These are phyloP conservation scores for Glyptemys insculpta DNA, from an alignment of 2,797 vertebrate genomes.

Conservation along the genomic window DNA sequence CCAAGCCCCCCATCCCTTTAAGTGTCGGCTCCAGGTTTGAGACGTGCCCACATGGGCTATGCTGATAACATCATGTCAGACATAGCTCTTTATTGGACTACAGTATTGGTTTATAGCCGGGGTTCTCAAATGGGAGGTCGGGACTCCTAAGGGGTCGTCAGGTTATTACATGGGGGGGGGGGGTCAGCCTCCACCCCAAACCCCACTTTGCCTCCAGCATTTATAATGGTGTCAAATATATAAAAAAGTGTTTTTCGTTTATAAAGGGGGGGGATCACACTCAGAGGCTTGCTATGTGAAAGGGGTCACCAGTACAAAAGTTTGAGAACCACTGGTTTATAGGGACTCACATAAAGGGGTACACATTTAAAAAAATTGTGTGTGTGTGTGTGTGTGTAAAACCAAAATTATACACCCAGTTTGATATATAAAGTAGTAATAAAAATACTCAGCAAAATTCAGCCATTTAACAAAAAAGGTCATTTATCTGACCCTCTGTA, in stretches of 20 bases:
- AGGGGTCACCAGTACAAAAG: too few relatives aligned
- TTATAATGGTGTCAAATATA: too few relatives aligned
- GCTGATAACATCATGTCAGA: neutral
- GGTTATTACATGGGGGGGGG: too few relatives aligned
- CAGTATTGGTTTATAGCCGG: neutral
- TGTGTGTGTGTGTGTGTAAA: neutral
- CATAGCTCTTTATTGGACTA: neutral
- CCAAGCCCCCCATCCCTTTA: neutral
- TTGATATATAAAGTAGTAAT: neutral
- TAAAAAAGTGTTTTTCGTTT: too few relatives aligned
- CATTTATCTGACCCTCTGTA: neutral
- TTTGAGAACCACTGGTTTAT: neutral
- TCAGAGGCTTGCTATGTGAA: too few relatives aligned
- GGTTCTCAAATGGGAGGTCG: too few relatives aligned
- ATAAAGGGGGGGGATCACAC: too few relatives aligned
- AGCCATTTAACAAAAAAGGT: neutral
- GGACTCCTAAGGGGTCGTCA: too few relatives aligned
- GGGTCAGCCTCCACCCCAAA: too few relatives aligned
- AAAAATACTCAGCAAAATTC: neutral
- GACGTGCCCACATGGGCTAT: accelerated
- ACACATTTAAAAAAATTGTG: neutral
- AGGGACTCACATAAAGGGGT: neutral
- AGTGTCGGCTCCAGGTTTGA: neutral
- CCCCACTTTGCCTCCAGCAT: too few relatives aligned
- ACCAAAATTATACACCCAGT: neutral